Evolutionary conservation across 1,140 invertebrate genomes (phyloP).

Genomic region (Sitodiplosis mosellana): DNA sequence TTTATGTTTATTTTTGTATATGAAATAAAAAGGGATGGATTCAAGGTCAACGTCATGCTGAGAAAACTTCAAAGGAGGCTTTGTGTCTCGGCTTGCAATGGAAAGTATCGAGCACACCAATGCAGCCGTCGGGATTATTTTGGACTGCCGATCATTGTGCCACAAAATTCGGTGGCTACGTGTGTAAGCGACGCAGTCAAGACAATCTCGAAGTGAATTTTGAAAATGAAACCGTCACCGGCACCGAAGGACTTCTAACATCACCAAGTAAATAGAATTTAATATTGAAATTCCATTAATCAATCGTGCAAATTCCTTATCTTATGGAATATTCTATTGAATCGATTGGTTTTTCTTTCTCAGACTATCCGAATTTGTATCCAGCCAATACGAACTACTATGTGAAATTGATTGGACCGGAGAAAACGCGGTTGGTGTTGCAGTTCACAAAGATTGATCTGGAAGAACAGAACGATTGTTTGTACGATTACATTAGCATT

Average conservation of each 20-base stretch:
- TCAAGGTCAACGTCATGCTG: slow-evolving; percentile 23
- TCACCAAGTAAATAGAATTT: slow-evolving; percentile 10
- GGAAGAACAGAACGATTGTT: slow-evolving; percentile 51
- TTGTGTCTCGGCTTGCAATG: slow-evolving; percentile 38
- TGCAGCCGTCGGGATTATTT: slow-evolving; percentile 39
- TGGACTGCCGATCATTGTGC: slow-evolving; percentile 39
- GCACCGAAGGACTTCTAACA: slow-evolving; percentile 25
- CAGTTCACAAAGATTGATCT: slow-evolving; percentile 46
- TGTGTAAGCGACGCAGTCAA: slow-evolving; percentile 31
- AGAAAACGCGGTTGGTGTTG: slow-evolving; percentile 39
- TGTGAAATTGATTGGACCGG: slow-evolving; percentile 36
- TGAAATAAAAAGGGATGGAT: slow-evolving; percentile 28
- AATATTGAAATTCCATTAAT: neutral
- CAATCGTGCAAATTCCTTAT: neutral
- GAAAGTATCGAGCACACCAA: slow-evolving; percentile 34
- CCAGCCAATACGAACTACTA: slow-evolving; percentile 46
- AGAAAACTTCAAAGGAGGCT: slow-evolving; percentile 15
- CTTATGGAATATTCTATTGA: too few species aligned
- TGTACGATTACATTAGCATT: slow-evolving; percentile 48
- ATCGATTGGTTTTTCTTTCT: neutral
- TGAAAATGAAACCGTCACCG: slow-evolving; percentile 29
- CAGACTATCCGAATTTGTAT: slow-evolving; percentile 44
- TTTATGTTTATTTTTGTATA: slow-evolving; percentile 12
- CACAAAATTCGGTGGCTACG: slow-evolving; percentile 38
- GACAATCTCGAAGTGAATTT: slow-evolving; percentile 16